Percentiles rank a stretch among this genome's conserved stretches.
These are phyloP conservation scores for Sphecodes monilicornis DNA, from an alignment of 2,888 invertebrate genomes.

Conservation along the genomic window DNA sequence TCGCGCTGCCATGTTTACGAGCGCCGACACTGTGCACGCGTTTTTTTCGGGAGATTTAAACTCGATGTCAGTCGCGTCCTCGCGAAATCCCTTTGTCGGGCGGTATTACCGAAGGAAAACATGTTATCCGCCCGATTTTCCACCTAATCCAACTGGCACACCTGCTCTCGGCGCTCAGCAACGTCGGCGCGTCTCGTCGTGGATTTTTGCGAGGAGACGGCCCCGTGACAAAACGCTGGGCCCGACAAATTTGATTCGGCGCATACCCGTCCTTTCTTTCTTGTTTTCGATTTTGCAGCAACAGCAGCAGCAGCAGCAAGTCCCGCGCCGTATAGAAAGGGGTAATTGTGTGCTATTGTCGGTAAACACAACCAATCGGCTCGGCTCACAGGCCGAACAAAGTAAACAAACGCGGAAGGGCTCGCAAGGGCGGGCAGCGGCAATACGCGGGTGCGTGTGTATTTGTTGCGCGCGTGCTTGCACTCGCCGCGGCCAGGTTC, in stretches of 20 bases:
- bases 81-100: constrained; percentile 59
- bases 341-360: constrained; percentile 59
- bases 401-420: constrained; percentile 47
- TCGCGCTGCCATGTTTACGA: constrained; percentile 45
- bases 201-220: constrained; percentile 16
- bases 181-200: constrained; percentile 13
- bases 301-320: background rate
- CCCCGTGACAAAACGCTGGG: background rate
- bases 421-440: constrained; percentile 11
- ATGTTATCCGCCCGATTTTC: constrained; percentile 61
- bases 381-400: constrained; percentile 64
- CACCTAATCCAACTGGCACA: constrained; percentile 59
- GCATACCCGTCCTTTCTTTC: background rate
- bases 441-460: background rate
- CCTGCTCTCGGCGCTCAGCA: constrained; percentile 44
- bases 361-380: constrained; percentile 72
- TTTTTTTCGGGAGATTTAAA: constrained; percentile 51
- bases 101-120: constrained; percentile 62
- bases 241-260: constrained; percentile 12
- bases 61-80: constrained; percentile 50
- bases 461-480: background rate
- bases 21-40: constrained; percentile 28
- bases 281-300: background rate
- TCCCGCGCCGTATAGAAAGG: background rate
- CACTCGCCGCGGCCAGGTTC: background rate